These are phyloP conservation scores for Nycticryphes semicollaris DNA, from an alignment of 2,113 vertebrate genomes.

Conservation along the genomic window DNA sequence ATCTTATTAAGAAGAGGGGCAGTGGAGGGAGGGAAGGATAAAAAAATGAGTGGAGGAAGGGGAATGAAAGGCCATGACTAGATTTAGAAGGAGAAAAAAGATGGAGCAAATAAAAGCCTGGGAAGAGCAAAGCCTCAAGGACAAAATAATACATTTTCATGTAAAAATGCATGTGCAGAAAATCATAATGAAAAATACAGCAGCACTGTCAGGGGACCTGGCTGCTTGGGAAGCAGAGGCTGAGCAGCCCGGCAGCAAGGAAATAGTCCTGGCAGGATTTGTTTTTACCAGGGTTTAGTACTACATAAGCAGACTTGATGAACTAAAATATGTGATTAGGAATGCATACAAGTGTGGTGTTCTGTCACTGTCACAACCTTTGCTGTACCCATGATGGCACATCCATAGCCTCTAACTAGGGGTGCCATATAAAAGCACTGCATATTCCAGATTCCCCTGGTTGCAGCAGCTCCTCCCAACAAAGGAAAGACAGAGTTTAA, in stretches of 20 bases:
- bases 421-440: neutral
- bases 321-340: neutral
- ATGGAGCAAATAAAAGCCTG: neutral
- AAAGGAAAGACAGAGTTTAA: neutral
- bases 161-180: neutral
- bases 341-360: neutral
- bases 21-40: neutral
- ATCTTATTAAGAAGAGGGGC: neutral
- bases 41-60: neutral
- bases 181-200: constrained; percentile 26
- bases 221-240: neutral
- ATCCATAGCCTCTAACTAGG: neutral
- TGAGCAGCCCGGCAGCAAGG: neutral
- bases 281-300: neutral
- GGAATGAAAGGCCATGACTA: neutral
- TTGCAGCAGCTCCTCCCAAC: neutral
- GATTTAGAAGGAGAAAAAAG: neutral
- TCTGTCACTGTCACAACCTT: neutral
- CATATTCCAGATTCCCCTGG: neutral
- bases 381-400: neutral
- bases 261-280: neutral
- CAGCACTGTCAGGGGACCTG: neutral
- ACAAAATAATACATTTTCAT: neutral
- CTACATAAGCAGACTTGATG: neutral
- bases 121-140: constrained; percentile 7